These are phyloP conservation scores for Drosophila recens DNA, from an alignment of 2,888 invertebrate species.

Conservation along the genomic window DNA sequence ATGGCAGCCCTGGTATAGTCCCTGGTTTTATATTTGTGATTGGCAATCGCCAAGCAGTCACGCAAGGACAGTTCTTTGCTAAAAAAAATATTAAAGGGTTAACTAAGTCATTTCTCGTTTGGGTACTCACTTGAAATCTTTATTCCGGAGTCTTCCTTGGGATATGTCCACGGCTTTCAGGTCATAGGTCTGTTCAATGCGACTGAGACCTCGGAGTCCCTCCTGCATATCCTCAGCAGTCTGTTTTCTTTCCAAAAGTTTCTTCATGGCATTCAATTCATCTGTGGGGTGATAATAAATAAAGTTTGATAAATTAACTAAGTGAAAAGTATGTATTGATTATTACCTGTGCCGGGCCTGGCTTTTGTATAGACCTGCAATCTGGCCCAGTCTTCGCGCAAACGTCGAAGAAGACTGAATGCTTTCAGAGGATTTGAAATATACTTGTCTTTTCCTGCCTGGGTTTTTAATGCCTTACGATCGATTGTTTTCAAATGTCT, in stretches of 20 bases:
- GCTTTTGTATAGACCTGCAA: constrained; percentile 25
- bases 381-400: constrained; percentile 57
- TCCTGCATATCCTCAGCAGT: constrained; percentile 36
- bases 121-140: constrained; percentile 44
- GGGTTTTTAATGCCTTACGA: not conserved
- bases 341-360: constrained; percentile 35
- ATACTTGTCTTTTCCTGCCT: constrained; percentile 25
- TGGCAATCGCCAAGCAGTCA: constrained; percentile 53
- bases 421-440: constrained; percentile 54
- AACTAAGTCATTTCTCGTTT: not conserved
- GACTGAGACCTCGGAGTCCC: constrained; percentile 35
- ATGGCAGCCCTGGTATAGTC: constrained; percentile 38
- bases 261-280: constrained; percentile 22
- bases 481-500: constrained; percentile 43
- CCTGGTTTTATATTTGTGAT: constrained; percentile 24
- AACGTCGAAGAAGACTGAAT: constrained; percentile 52
- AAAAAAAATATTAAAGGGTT: not conserved
- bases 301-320: not conserved
- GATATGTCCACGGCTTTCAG: constrained; percentile 45
- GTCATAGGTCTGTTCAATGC: constrained; percentile 52
- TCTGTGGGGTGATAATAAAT: constrained; percentile 8
- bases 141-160: constrained; percentile 35
- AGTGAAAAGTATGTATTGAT: not conserved
- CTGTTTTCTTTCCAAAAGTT: constrained; percentile 26
- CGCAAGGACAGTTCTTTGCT: constrained; percentile 38